A percentile compares a stretch with the other conserved stretches of the same genome.
phyloP scores from a whole-genome alignment of 2,113 vertebrate species.

The Petaurus breviceps region DNA sequence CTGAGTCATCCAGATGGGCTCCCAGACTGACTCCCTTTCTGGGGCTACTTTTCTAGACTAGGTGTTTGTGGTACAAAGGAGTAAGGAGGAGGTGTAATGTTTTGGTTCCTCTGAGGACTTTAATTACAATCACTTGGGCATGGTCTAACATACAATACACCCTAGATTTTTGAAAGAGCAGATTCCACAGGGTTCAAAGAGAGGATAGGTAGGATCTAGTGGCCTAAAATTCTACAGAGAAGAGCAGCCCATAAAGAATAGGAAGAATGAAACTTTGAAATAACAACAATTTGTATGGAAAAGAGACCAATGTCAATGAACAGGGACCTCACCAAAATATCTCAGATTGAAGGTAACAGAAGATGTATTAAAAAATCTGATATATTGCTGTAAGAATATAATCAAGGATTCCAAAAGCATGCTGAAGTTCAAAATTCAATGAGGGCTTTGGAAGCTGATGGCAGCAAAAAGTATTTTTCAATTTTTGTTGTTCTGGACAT shows the following conservation, averaged over 20 bases:
- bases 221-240: not conserved
- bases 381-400: not conserved
- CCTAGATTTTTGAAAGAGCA: not conserved
- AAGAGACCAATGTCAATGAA: not conserved
- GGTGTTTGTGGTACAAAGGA: not conserved
- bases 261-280: not conserved
- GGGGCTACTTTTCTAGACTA: not conserved
- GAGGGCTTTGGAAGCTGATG: not conserved
- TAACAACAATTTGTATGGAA: not conserved
- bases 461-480: not conserved
- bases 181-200: not conserved
- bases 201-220: not conserved
- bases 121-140: not conserved
- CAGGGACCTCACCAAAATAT: not conserved
- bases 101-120: not conserved
- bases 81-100: not conserved
- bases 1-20: not conserved
- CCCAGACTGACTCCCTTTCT: not conserved
- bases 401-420: not conserved
- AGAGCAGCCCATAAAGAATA: not conserved
- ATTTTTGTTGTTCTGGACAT: not conserved
- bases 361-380: not conserved
- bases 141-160: not conserved
- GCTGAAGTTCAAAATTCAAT: not conserved
- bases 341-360: not conserved